Evolutionary conservation across 2,888 invertebrate genomes (phyloP).

Genomic region (Punctoribates punctum): DNA sequence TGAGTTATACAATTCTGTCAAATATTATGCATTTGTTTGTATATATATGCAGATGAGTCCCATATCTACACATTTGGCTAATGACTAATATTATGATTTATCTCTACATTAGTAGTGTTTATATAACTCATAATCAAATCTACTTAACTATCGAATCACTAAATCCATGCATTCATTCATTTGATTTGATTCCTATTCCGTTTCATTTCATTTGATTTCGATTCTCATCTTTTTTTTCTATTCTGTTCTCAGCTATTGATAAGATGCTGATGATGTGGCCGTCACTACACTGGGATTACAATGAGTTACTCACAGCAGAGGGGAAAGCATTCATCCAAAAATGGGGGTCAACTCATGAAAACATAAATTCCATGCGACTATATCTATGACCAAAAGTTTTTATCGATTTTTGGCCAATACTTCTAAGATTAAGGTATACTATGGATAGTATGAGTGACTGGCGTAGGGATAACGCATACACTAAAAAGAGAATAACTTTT

Average conservation of each 20-base stretch:
- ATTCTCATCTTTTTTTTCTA: neutral
- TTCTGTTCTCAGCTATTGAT: neutral
- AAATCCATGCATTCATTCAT: conserved; percentile 28
- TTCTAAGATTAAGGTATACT: conserved; percentile 33
- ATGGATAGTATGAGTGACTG: conserved; percentile 11
- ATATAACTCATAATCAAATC: conserved; percentile 29
- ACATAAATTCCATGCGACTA: conserved; percentile 34
- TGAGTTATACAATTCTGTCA: conserved; percentile 14
- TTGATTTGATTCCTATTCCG: conserved; percentile 1
- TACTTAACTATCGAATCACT: conserved; percentile 9
- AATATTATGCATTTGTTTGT: conserved; percentile 20
- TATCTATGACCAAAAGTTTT: conserved; percentile 32
- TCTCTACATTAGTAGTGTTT: conserved; percentile 22
- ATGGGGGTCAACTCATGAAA: conserved; percentile 29
- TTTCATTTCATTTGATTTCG: conserved; percentile 6
- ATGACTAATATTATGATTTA: conserved; percentile 35
- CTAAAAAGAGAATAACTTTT: conserved; percentile 28
- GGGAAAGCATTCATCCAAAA: conserved; percentile 33
- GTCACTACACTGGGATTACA: conserved; percentile 34
- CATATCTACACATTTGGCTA: conserved; percentile 10
- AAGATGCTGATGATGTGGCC: conserved; percentile 36
- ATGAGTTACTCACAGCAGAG: conserved; percentile 18
- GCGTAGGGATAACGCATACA: neutral
- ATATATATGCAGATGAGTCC: conserved; percentile 20
- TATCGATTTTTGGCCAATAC: conserved; percentile 33